Percentiles rank a stretch among this genome's conserved stretches.
phyloP scores from a whole-genome alignment of 1,140 invertebrate genomes.

The Plectrocnemia conspersa region DNA sequence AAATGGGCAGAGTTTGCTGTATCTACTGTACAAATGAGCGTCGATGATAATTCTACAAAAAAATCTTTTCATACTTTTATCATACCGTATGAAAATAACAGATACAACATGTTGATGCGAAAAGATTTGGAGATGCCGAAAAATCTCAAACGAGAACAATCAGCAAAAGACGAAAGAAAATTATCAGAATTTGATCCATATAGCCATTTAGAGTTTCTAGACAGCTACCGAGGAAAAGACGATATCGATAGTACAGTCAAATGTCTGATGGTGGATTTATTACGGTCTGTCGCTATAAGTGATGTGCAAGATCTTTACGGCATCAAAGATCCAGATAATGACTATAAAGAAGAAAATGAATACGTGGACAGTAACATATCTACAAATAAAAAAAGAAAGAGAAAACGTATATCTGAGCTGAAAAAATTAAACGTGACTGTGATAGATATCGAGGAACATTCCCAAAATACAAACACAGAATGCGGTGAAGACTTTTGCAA shows the following conservation, averaged over 20 bases:
- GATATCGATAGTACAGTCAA: slow-evolving; percentile 26
- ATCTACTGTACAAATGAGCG: slow-evolving; percentile 34
- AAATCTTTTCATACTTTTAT: slow-evolving; percentile 37
- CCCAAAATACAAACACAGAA: slow-evolving; percentile 27
- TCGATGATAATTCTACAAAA: slow-evolving; percentile 11
- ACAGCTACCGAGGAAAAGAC: slow-evolving; percentile 15
- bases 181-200: slow-evolving; percentile 9
- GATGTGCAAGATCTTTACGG: slow-evolving; percentile 37
- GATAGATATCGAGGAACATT: slow-evolving; percentile 39
- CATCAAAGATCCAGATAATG: slow-evolving; percentile 28
- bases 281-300: slow-evolving; percentile 40
- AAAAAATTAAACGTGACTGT: slow-evolving; percentile 43
- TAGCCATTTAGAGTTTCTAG: slow-evolving; percentile 12
- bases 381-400: slow-evolving; percentile 32
- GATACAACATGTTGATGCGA: slow-evolving; percentile 37
- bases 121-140: slow-evolving; percentile 30
- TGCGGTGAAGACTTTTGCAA: slow-evolving; percentile 43
- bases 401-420: slow-evolving; percentile 38
- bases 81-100: slow-evolving; percentile 40
- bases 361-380: slow-evolving; percentile 25
- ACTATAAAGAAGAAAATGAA: slow-evolving; percentile 13
- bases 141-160: slow-evolving; percentile 9
- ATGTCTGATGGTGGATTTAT: slow-evolving; percentile 38
- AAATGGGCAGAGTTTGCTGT: slow-evolving; percentile 42
- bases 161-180: slow-evolving; percentile 16